Conservation (phyloP, 2,888 invertebrate species). For the Cylloceria caligata region DNA sequence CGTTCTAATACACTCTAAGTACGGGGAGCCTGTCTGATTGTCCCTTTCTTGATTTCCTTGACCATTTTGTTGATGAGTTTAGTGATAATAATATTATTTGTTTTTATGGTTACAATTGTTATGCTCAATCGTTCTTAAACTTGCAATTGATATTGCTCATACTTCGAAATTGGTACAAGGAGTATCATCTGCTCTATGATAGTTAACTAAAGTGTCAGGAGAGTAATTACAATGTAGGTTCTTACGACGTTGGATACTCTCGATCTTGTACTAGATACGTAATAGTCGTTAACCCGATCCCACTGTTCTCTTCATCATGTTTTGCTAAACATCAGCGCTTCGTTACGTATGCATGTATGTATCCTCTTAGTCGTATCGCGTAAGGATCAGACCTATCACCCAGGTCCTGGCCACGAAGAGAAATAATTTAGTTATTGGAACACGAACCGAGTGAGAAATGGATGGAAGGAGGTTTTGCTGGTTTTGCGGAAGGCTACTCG, state of each 20-base stretch:
- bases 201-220: neutral
- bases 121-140: neutral
- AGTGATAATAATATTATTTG: neutral
- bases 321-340: conserved; percentile 29
- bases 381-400: neutral
- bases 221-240: conserved; percentile 24
- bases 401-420: neutral
- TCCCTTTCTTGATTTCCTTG: neutral
- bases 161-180: neutral
- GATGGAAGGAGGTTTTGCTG: neutral
- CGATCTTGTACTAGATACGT: conserved; percentile 11
- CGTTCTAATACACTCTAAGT: neutral
- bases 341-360: neutral
- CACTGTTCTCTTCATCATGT: conserved; percentile 39
- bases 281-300: conserved; percentile 38
- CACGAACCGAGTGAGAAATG: neutral
- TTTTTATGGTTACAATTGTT: neutral
- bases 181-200: neutral
- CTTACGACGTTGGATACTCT: conserved; percentile 17
- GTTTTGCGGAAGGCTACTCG: conserved; percentile 14
- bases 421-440: conserved; percentile 39
- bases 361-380: conserved; percentile 1
- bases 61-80: neutral
- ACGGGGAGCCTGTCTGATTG: neutral
- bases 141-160: neutral